Evolutionary conservation across 2,888 invertebrate genomes (phyloP), one percentile per base, ranked within the genome.

Genomic region (Cataglyphis albicans): DNA sequence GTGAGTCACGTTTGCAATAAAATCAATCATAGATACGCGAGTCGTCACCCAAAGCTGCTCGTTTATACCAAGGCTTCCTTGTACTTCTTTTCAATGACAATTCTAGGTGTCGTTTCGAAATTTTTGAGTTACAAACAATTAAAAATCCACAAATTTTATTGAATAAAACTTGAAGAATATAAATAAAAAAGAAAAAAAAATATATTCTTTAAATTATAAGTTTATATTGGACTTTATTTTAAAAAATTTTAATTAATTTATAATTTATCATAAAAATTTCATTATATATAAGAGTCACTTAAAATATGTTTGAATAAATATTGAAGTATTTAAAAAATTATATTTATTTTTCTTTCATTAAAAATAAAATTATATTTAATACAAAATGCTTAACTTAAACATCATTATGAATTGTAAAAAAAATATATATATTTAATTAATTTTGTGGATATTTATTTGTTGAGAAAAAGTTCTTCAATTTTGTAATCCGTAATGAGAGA

Each of bases 21-120:
- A 38, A 75, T 88, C 82, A 83, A 88, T 88, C 86, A 81, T 80
- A 74, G 80, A 83, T 64, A 57, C n/a, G 59, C 41, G 35, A 80
- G 52, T 82, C 75, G 81, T 75, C 82, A 52, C 80, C n/a, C 59
- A 72, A 85, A 85, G 72, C 70, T 41, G 81, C 70, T n/a, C 55
- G 59, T 52, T 81, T 41, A 65, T 70, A n/a, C 15, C 67, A 67
- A 70, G 32, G 55, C 67, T 68, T 55, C 0, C 32, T 12, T 38
- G 55, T 18, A 52, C 18, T 76, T 76, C 57, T 29, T 38, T 68
- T 29, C 21, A 44, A 59, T 61, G 18, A 38, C 32, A 15, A 44
- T n/a, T 44, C 25, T 61, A 6, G 7, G n/a, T 59, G 9, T 74
- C 21, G 1, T n/a, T 52, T 75, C 6, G 1, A 10, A 74, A 1